Evolutionary conservation across 2,888 invertebrate genomes (phyloP).

Genomic region (Cataglyphis rosenhaueri): DNA sequence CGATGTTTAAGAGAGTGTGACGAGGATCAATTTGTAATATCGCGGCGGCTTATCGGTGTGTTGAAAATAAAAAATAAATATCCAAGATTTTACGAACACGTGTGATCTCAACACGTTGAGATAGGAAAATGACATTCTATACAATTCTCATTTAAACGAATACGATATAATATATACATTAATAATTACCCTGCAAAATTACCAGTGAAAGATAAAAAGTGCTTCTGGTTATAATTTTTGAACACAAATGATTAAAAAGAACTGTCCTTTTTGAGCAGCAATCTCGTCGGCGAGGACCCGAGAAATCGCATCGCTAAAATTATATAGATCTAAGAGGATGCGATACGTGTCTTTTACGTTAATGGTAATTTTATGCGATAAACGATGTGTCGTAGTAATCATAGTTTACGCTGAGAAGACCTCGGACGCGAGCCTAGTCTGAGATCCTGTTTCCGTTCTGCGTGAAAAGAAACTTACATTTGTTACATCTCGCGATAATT

Average conservation of each 20-base stretch:
- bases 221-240: background rate
- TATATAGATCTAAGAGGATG: conserved; percentile 53
- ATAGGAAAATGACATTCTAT: conserved; percentile 26
- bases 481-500: conserved; percentile 51
- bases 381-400: conserved; percentile 41
- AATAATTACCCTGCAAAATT: background rate
- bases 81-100: background rate
- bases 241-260: background rate
- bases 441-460: conserved; percentile 78
- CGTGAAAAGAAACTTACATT: conserved; percentile 60
- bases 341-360: conserved; percentile 55
- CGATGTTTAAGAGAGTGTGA: conserved; percentile 18
- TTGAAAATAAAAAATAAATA: conserved; percentile 4
- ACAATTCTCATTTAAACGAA: background rate
- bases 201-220: background rate
- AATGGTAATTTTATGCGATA: conserved; percentile 62
- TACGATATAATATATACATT: conserved; percentile 3
- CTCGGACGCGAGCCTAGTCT: conserved; percentile 81
- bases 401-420: conserved; percentile 69
- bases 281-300: background rate
- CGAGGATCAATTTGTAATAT: background rate
- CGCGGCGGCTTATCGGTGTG: background rate
- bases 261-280: background rate
- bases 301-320: conserved; percentile 30
- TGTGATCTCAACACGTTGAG: background rate